A percentile compares a stretch with the other conserved stretches of the same genome.
These are phyloP conservation scores for Muscidifurax raptorellus DNA, from an alignment of 1,140 invertebrate genomes.

Conservation along the genomic window DNA sequence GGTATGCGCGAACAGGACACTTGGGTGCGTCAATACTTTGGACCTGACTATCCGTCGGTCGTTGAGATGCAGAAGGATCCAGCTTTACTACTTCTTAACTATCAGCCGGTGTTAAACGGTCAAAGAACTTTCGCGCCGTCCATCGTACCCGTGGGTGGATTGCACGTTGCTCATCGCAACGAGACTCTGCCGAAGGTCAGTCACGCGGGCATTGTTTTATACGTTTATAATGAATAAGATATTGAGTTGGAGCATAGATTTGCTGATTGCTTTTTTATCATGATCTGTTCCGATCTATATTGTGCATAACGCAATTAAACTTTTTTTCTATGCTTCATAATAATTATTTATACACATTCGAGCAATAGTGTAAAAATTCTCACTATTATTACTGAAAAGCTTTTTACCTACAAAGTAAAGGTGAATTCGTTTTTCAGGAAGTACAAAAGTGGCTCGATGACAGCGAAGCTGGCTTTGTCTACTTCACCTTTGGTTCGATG, in stretches of 20 bases:
- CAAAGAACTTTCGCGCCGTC: neutral
- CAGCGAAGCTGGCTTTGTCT: slow-evolving; percentile 81
- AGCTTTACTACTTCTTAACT: neutral
- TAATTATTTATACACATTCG: no score
- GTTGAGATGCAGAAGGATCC: neutral
- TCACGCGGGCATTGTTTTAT: no score
- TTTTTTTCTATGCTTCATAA: no score
- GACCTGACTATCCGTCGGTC: neutral
- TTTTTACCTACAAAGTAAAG: no score
- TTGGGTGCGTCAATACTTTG: neutral
- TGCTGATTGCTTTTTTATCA: no score
- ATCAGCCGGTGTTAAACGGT: neutral
- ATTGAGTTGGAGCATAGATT: no score
- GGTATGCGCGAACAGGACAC: slow-evolving; percentile 13
- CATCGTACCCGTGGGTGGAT: neutral
- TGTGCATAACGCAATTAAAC: no score
- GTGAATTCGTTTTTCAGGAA: slow-evolving; percentile 73
- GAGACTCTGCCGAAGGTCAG: slow-evolving; percentile 48
- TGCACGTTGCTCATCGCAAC: neutral
- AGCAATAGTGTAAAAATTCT: no score
- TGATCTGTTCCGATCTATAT: no score
- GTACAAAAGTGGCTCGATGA: slow-evolving; percentile 81
- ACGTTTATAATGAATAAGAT: no score
- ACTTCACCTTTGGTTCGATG: slow-evolving; percentile 85
- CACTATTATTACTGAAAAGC: no score